Evolutionary conservation across 2,113 vertebrate genomes (phyloP).

Genomic region (Actenoides lindsayi): DNA sequence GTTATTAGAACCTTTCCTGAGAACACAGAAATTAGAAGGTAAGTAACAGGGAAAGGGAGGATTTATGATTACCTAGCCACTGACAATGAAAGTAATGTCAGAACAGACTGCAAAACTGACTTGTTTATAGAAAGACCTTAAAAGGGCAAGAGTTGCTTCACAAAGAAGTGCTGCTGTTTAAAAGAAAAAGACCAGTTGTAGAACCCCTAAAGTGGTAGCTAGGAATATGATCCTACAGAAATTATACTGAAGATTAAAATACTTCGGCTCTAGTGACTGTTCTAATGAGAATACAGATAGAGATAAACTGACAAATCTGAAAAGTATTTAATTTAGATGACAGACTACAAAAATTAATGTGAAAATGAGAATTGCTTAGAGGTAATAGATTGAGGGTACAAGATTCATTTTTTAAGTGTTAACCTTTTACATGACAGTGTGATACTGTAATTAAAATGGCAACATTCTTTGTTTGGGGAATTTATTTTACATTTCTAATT

Average conservation of each 20-base stretch:
- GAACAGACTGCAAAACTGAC: not conserved
- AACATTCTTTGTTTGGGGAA: conserved; percentile 32
- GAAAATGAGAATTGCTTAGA: conserved; percentile 43
- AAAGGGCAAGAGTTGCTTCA: not conserved
- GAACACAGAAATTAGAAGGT: not conserved
- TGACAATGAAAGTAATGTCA: not conserved
- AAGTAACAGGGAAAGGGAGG: not conserved
- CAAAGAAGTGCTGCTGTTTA: not conserved
- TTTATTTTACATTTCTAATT: conserved; percentile 39
- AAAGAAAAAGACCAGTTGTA: not conserved
- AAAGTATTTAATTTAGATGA: conserved; percentile 60
- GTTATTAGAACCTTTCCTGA: not conserved
- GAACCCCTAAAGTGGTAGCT: not conserved
- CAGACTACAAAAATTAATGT: conserved; percentile 44
- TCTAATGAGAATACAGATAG: conserved; percentile 8
- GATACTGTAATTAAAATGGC: conserved; percentile 21
- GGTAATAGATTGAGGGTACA: conserved; percentile 20
- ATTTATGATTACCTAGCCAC: not conserved
- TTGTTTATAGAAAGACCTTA: not conserved
- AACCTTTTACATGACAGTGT: conserved; percentile 30
- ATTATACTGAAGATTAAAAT: conserved; percentile 39
- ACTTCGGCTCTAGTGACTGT: conserved; percentile 30
- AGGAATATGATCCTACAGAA: not conserved
- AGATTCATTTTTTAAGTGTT: conserved; percentile 37
- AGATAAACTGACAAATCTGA: conserved; percentile 24